These are phyloP conservation scores for Agonopterix alstromeriana DNA, from an alignment of 2,888 invertebrate species.

Conservation along the genomic window DNA sequence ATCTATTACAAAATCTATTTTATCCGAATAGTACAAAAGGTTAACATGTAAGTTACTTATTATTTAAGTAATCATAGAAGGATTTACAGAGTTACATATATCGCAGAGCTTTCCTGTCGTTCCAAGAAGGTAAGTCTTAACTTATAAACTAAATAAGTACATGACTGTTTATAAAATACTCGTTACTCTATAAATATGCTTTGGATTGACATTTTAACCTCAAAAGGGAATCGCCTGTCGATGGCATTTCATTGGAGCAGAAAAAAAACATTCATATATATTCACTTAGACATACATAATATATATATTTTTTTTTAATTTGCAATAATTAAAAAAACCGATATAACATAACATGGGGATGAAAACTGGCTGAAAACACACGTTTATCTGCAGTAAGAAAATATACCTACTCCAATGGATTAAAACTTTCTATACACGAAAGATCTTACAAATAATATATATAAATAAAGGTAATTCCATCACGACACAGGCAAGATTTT, in stretches of 20 bases:
- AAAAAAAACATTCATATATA: too few species aligned
- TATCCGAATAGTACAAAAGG: constrained; percentile 51
- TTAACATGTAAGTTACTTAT: constrained; percentile 22
- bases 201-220: constrained; percentile 11
- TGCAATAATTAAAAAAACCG: too few species aligned
- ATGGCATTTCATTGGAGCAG: too few species aligned
- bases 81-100: background rate
- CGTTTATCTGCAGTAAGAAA: too few species aligned
- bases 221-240: too few species aligned
- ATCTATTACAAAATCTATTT: constrained; percentile 54
- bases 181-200: constrained; percentile 12
- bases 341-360: too few species aligned
- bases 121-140: background rate
- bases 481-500: constrained; percentile 50
- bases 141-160: background rate
- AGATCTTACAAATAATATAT: too few species aligned
- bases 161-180: constrained; percentile 8
- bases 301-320: too few species aligned
- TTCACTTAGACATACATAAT: too few species aligned
- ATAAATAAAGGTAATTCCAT: constrained; percentile 14
- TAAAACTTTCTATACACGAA: too few species aligned
- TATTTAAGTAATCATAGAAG: constrained; percentile 2
- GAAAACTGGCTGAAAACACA: too few species aligned
- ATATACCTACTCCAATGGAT: too few species aligned
- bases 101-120: background rate